Evolutionary conservation across 2,797 vertebrate genomes (phyloP).

Genomic region (Girardinus metallicus): DNA sequence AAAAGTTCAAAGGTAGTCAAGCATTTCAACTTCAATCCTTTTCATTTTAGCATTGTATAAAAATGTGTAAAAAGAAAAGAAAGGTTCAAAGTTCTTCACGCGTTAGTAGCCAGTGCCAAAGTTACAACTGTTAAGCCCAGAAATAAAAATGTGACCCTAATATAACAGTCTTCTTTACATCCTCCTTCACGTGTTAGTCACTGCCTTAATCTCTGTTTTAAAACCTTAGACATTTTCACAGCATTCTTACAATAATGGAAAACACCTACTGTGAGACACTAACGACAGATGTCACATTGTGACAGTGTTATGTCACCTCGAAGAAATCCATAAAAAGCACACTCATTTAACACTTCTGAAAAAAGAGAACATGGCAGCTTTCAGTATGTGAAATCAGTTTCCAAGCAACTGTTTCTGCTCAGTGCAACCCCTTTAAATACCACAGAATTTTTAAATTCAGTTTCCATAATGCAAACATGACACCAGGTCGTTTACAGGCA

Average conservation of each 20-base stretch:
- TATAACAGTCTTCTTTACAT: not conserved
- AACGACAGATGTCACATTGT: not conserved
- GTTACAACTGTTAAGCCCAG: not conserved
- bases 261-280: slow-evolving; percentile 16
- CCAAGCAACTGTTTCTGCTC: not conserved
- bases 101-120: not conserved
- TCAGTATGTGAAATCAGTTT: not conserved
- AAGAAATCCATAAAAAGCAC: not conserved
- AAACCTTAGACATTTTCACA: not conserved
- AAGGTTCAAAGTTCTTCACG: not conserved
- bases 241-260: not conserved
- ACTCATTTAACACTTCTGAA: slow-evolving; percentile 3
- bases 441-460: not conserved
- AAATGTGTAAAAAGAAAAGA: not conserved
- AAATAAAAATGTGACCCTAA: not conserved
- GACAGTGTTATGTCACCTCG: not conserved
- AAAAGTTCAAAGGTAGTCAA: not conserved
- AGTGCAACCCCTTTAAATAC: not conserved
- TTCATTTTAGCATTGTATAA: not conserved
- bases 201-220: not conserved
- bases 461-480: not conserved
- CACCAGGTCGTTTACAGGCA: not conserved
- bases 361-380: slow-evolving; percentile 3
- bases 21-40: not conserved
- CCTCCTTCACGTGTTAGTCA: not conserved